Evolutionary conservation across 2,113 vertebrate species (phyloP), one percentile per base, ranked within the genome.

Genomic region (Oriolus oriolus): DNA sequence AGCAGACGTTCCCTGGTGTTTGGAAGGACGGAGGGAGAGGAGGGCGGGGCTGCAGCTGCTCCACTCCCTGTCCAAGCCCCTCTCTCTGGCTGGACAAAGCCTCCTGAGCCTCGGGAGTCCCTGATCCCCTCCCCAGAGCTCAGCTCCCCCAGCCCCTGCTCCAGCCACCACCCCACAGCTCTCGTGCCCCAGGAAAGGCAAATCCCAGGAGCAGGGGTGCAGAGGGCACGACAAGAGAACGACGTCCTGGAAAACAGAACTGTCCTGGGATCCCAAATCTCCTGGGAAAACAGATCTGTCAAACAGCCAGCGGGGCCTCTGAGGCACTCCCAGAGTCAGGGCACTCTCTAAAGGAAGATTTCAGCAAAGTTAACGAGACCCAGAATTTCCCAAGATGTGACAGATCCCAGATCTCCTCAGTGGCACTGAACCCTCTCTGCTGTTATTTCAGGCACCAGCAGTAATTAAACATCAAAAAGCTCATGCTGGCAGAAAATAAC

Each of bases 151-250:
- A 42, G 14, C 17, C 17, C 30, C n/a, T 20, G 44, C 33, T 44
- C 53, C 56, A 24, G 33, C 21, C 53, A 20, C 54, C 54, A 26
- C 3, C 57, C 59, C 37, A 13, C 59, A 61, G 37, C 60, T 11
- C 37, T 7, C 3, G 15, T 17, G 23, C 5, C 44, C 44, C 57
- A 54, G 31, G 9, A 5, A 6, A 35, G 39, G 24, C 39, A 7
- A 15, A 30, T 2, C 17, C 53, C 84, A 44, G 1, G 31, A 19
- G 59, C 53, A 37, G 65, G 44, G 14, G 3, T 16, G 9, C 18
- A 53, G 39, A 24, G 5, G 5, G 31, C 15, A 22, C 0, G 2
- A 1, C 14, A 31, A 28, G 52, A 19, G 31, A 37, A 2, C 0
- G 3, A 4, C 3, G 16, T 14, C 20, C 12, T 13, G 23, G 8